Evolutionary conservation across 2,113 vertebrate species (phyloP), one percentile per base, ranked within the genome.

Genomic region (Meleagris gallopavo): DNA sequence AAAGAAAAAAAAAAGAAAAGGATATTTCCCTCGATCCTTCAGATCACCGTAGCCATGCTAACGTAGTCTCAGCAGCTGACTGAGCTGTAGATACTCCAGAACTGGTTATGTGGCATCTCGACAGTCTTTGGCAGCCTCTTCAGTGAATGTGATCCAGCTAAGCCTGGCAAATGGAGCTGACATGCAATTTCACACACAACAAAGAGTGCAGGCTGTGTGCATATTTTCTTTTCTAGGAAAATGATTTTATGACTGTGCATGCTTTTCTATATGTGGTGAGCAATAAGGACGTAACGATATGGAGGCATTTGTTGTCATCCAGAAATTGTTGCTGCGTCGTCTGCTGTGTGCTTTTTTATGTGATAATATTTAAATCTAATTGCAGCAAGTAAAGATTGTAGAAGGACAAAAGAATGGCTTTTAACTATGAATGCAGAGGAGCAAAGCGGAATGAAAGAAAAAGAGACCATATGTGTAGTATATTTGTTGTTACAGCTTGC

Each of bases 401-500:
- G 92, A 96, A 97, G 90, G 55, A 89, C 7, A 1, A 79, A 85
- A 79, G 69, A 62, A 85, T 81, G 71, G 54, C 75, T 82, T 96
- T 97, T 97, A 96, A 79, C 69, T 77, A 10, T 67, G 52, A 75
- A 34, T 83, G 65, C 11, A 8, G 84, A 91, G 52, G 45, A 95
- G 66, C 40, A 84, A 93, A 70, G 81, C 83, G 22, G 43, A 88
- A 69, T 32, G 65, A 85, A 81, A 46, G 75, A 55, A 64, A 83
- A 57, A 71, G 80, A 83, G 55, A 82, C 60, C 82, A 40, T 96
- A 90, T 73, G 82, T 71, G 54, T 69, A 89, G 46, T 45, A 61
- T 92, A 95, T 87, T 97, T 88, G 10, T 80, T 89, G 83, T 92
- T 90, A 93, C 89, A 92, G 95, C 94, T 94, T 96, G 95, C 76